phyloP scores from a whole-genome alignment of 2,888 invertebrate species.

The Epirrita christyi region DNA sequence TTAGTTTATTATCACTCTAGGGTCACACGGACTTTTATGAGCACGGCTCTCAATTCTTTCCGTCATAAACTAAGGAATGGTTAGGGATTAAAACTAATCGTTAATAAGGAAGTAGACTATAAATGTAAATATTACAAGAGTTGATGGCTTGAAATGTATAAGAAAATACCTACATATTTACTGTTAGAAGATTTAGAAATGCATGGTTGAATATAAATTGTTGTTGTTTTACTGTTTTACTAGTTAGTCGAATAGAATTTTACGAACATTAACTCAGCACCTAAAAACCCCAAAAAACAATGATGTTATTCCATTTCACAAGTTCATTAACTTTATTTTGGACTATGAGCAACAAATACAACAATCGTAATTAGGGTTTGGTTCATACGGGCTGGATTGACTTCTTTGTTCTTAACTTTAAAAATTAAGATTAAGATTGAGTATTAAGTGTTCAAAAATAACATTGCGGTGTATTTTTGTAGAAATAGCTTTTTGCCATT shows the following conservation, averaged over 20 bases:
- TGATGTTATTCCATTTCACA: no score
- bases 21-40: conserved; percentile 37
- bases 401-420: no score
- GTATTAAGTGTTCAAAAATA: no score
- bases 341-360: no score
- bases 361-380: no score
- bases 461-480: neutral
- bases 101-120: conserved; percentile 34
- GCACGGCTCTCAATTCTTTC: conserved; percentile 41
- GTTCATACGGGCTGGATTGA: no score
- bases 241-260: no score
- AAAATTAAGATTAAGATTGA: no score
- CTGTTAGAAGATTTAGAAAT: conserved; percentile 4
- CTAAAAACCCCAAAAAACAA: no score
- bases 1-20: conserved; percentile 1
- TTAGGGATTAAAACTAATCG: conserved; percentile 40
- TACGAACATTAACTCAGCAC: no score
- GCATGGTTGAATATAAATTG: neutral
- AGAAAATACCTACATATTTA: neutral
- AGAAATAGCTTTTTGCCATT: neutral
- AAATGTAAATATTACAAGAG: conserved; percentile 24
- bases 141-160: conserved; percentile 9
- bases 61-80: conserved; percentile 41
- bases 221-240: neutral
- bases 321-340: no score